Base-by-base conservation (phyloP, 2,888 invertebrate genomes). In the Taenaris catops region DNA sequence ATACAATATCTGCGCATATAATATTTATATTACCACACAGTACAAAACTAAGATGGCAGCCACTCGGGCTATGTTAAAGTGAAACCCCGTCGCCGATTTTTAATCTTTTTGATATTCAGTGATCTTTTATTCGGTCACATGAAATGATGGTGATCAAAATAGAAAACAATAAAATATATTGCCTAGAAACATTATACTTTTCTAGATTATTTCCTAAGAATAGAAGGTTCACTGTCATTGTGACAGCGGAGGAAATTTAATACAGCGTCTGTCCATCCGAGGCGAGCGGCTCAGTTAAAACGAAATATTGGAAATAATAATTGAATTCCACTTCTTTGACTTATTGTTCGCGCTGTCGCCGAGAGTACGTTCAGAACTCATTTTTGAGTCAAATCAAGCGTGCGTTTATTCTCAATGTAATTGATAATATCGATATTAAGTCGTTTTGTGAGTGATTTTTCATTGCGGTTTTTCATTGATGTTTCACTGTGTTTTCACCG, bases 221-320 rank as follows among this genome's bases (percentile, higher is more conserved):
- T 14, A 8, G 14, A 11, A 25, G 8, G 4, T 21, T 23, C 31
- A 24, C 23, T 25, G 46, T 51, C 55, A 55, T 49, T 50, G 53
- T 51, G 53, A 52, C 46, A 44, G 46, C 32, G 10, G 38, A 52
- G 62, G 53, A 63, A 66, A 70, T 65, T 61, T 59, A 71, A 70
- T 70, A 55, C 53, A 46, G 48, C 57, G 58, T 53, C 68, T 55
- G 57, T 56, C 55, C 50, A 37, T 52, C 51, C 45, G 45, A 38
- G 48, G 42, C 49, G 43, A 55, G 44, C 49, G 49, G 40, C 43
- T 46, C 41, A 49, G 49, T 49, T 49, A 41, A 41, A 44, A 27
- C 25, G 34, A 36, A 34, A 34, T 40, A 43, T 37, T 40, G 57
- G 44, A 50, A 50, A 53, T 53, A 45, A 47, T 55, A 58, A 59